These are phyloP conservation scores for Phalacrocorax brasilianus DNA, from an alignment of 2,113 vertebrate species.

Conservation along the genomic window DNA sequence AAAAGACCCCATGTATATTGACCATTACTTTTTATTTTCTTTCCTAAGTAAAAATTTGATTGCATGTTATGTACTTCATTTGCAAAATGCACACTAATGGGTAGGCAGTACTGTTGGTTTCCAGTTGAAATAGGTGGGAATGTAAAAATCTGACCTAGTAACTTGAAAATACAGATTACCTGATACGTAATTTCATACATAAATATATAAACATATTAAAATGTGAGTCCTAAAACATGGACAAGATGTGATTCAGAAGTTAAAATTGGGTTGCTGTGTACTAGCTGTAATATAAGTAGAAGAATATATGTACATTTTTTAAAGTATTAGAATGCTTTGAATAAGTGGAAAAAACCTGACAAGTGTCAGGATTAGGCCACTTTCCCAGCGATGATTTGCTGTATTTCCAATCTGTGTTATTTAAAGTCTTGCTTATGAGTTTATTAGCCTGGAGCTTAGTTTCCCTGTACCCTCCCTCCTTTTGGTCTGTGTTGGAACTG, in stretches of 20 bases:
- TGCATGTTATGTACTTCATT: not conserved
- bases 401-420: not conserved
- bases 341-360: not conserved
- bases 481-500: not conserved
- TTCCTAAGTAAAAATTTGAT: not conserved
- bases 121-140: not conserved
- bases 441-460: not conserved
- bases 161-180: not conserved
- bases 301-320: not conserved
- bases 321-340: not conserved
- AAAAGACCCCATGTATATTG: not conserved
- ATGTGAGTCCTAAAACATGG: not conserved
- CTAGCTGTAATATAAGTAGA: not conserved
- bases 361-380: not conserved
- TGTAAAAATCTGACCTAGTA: not conserved
- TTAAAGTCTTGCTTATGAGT: not conserved
- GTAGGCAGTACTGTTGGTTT: not conserved
- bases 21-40: not conserved
- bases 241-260: not conserved
- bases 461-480: not conserved
- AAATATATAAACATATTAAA: not conserved
- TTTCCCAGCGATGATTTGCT: not conserved
- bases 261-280: not conserved
- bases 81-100: not conserved
- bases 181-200: not conserved